Evolutionary conservation across 1,140 invertebrate species (phyloP).

Genomic region (Zaprionus camerounensis): DNA sequence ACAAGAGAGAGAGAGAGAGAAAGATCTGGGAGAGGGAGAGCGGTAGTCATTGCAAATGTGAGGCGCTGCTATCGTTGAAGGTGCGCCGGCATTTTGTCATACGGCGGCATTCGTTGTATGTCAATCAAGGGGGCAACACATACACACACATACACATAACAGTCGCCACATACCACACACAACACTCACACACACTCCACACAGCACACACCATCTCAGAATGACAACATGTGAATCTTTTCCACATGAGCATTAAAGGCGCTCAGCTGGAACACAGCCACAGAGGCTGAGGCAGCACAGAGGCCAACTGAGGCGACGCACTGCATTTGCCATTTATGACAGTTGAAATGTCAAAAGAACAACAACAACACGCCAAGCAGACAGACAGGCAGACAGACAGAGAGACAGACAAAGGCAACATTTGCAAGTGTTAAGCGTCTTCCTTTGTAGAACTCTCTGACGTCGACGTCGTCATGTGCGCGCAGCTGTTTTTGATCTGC

Average conservation of each 20-base stretch:
- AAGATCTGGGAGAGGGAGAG: neutral
- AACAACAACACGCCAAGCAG: conserved; percentile 35
- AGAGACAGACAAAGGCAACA: conserved; percentile 37
- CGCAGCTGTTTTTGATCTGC: conserved; percentile 78
- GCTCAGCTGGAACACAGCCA: conserved; percentile 66
- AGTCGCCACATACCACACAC: conserved; percentile 1
- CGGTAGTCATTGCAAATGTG: conserved; percentile 51
- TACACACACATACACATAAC: neutral
- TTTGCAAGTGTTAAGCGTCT: conserved; percentile 74
- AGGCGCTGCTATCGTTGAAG: conserved; percentile 36
- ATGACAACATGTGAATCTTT: conserved; percentile 69
- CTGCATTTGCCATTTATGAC: conserved; percentile 82
- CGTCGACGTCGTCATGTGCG: conserved; percentile 44
- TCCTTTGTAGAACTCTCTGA: conserved; percentile 46
- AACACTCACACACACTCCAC: neutral
- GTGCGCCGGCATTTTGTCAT: conserved; percentile 62
- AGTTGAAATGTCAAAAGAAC: conserved; percentile 83
- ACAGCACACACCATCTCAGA: neutral
- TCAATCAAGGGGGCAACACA: conserved; percentile 63
- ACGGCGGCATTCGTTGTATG: conserved; percentile 62
- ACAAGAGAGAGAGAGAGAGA: neutral
- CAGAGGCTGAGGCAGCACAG: neutral
- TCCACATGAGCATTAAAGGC: conserved; percentile 74
- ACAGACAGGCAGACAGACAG: conserved; percentile 39
- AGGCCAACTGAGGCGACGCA: conserved; percentile 44